Evolutionary conservation across 1,140 invertebrate genomes (phyloP), one percentile per base, ranked within the genome.

Genomic region (Ctenoplectra terminalis): DNA sequence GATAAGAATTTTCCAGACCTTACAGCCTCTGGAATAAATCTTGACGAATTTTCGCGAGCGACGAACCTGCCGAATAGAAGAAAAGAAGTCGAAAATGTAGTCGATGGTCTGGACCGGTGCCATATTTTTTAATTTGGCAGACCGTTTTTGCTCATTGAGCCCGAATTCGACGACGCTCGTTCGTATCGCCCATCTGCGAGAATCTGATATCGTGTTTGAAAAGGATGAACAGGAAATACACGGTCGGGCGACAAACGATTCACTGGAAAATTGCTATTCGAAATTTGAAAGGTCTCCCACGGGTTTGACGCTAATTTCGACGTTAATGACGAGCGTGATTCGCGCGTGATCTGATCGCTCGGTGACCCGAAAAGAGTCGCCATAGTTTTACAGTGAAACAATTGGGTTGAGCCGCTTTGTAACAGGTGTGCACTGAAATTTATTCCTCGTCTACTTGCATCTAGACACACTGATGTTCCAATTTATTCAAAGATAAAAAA

Each of bases 41-140:
- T 52, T 82, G 84, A 82, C 81, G 73, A 54, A 85, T 85, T 85
- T 78, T 82, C 60, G 5, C 58, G 70, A 54, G 74, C 76, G 60
- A 37, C 48, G 29, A 70, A 50, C 67, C 48, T 40, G 40, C 61
- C 75, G 58, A 75, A 87, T 61, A 58, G 73, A 66, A 63, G 64
- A 43, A 58, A 87, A 73, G 76, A 86, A 87, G 81, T 69, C 67
- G 69, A 52, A 75, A 77, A 70, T 76, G 69, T 70, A 78, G 74
- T 61, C 66, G 48, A 73, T 87, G 76, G 23, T 73, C 64, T 87
- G 86, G 86, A 84, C 17, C 74, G 29, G 26, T 87, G 86, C 86
- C 86, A 88, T 56, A 81, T 87, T 87, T 88, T 88, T 87, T 88
- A 88, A 88, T 88, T 81, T 87, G 79, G 74, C 82, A 40, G 60